These are phyloP conservation scores for Arenaria interpres DNA, from an alignment of 2,113 vertebrate species.

Conservation along the genomic window DNA sequence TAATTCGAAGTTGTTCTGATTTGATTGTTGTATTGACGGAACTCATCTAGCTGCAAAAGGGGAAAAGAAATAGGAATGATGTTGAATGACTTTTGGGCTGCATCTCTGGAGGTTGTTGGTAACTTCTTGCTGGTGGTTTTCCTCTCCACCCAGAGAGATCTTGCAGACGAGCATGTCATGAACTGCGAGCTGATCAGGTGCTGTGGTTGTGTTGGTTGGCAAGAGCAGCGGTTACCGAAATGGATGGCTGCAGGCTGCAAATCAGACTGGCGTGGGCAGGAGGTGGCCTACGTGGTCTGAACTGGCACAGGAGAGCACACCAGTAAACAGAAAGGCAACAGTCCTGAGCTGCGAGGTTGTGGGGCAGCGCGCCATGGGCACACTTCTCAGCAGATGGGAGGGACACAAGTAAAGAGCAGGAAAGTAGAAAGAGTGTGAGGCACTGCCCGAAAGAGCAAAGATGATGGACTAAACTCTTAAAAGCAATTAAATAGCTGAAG, in stretches of 20 bases:
- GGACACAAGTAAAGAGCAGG: background rate
- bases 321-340: background rate
- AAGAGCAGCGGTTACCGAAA: background rate
- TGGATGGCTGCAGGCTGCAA: background rate
- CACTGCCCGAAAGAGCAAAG: background rate
- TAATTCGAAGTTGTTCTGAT: background rate
- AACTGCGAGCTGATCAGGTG: background rate
- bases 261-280: background rate
- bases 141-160: background rate
- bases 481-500: background rate
- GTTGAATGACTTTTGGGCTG: background rate
- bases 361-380: background rate
- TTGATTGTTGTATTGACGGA: background rate
- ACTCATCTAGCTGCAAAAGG: background rate
- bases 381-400: background rate
- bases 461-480: background rate
- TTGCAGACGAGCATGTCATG: accelerated
- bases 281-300: background rate
- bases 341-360: background rate
- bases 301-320: background rate
- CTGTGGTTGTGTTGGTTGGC: background rate
- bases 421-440: background rate
- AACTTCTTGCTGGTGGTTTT: background rate
- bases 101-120: background rate
- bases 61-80: background rate